phyloP scores from a whole-genome alignment of 2,888 invertebrate species.

The Drosophila demipolita region DNA sequence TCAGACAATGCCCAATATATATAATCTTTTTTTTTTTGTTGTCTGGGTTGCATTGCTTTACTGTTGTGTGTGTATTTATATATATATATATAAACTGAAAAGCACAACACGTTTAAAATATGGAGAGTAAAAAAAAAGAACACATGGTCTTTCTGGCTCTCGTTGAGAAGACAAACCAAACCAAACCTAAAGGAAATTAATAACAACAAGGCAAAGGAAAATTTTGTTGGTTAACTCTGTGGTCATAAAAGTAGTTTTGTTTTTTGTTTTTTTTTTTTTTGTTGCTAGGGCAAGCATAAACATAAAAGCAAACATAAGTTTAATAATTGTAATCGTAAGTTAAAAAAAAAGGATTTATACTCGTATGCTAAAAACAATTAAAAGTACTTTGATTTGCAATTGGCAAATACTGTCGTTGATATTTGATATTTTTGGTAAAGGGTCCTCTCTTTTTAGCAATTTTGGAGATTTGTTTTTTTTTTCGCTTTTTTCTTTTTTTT shows the following conservation, averaged over 20 bases:
- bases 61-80: slow-evolving; percentile 33
- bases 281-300: slow-evolving; percentile 73
- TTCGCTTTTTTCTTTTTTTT: slow-evolving; percentile 13
- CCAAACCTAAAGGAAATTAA: slow-evolving; percentile 30
- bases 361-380: slow-evolving; percentile 52
- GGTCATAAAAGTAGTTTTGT: slow-evolving; percentile 1
- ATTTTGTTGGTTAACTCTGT: slow-evolving; percentile 9
- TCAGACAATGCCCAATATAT: slow-evolving; percentile 34
- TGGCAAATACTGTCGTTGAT: slow-evolving; percentile 52
- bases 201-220: slow-evolving; percentile 42
- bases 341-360: slow-evolving; percentile 21
- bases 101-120: slow-evolving; percentile 58
- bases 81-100: slow-evolving; percentile 46
- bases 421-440: slow-evolving; percentile 61
- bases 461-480: slow-evolving; percentile 40
- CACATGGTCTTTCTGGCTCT: slow-evolving; percentile 53
- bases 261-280: slow-evolving; percentile 10
- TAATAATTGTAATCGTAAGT: slow-evolving; percentile 7
- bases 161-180: slow-evolving; percentile 25
- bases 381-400: slow-evolving; percentile 50
- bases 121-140: slow-evolving; percentile 44
- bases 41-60: slow-evolving; percentile 23
- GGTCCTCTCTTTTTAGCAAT: slow-evolving; percentile 75
- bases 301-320: slow-evolving; percentile 39
- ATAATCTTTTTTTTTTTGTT: slow-evolving; percentile 27